A percentile compares a stretch with the other conserved stretches of the same genome.
Evolutionary conservation across 2,797 vertebrate species (phyloP).

Genomic region (Buphagus erythrorhynchus): DNA sequence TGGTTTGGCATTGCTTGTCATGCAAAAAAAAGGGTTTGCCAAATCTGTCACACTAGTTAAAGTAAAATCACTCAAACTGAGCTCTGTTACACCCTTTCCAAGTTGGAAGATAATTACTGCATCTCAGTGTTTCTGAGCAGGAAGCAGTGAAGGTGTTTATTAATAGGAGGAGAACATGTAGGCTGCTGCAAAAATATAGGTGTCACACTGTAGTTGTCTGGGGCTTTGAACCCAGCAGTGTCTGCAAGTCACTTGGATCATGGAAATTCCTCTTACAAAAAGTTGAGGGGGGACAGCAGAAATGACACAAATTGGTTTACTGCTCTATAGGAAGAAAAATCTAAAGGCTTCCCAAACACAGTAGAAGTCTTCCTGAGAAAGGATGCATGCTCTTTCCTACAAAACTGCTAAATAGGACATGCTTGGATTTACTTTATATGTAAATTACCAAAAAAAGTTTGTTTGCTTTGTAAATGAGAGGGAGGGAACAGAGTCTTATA

Average conservation of each 20-base stretch:
- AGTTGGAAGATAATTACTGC: not conserved
- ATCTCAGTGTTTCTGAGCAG: not conserved
- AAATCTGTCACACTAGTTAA: not conserved
- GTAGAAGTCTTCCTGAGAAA: not conserved
- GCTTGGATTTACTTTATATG: constrained; percentile 19
- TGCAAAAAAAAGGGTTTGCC: not conserved
- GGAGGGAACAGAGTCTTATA: not conserved
- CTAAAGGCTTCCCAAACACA: not conserved
- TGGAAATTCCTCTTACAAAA: not conserved
- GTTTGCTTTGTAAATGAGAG: constrained; percentile 18
- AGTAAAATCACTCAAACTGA: not conserved
- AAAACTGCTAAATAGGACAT: not conserved
- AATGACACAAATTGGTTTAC: not conserved
- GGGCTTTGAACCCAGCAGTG: not conserved
- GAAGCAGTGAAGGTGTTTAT: not conserved
- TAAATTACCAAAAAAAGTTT: not conserved
- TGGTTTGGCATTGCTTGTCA: not conserved
- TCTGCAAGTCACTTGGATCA: not conserved
- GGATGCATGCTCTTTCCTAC: not conserved
- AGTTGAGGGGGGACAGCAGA: not conserved
- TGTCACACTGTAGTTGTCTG: not conserved
- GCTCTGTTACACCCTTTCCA: not conserved
- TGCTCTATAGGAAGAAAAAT: not conserved
- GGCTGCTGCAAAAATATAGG: not conserved
- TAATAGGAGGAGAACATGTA: not conserved